Evolutionary conservation across 2,797 vertebrate species (phyloP).

Genomic region (Myotis vivesi): DNA sequence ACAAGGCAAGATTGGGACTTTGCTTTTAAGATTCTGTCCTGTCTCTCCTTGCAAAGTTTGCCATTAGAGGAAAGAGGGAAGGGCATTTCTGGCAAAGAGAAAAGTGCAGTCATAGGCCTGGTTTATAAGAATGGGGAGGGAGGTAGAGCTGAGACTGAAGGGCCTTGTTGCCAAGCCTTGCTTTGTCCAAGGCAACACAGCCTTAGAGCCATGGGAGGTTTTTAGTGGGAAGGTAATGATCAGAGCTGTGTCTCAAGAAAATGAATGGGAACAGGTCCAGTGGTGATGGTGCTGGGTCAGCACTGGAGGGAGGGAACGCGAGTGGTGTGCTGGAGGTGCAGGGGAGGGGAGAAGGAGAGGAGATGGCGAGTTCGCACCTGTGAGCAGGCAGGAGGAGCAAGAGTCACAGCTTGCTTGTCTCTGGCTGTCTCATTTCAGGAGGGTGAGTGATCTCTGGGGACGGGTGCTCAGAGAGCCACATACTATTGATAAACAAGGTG

Average conservation of each 20-base stretch:
- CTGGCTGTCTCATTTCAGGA: background rate
- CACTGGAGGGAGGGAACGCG: background rate
- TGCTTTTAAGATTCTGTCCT: background rate
- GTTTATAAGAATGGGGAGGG: background rate
- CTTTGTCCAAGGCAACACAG: background rate
- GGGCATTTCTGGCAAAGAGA: background rate
- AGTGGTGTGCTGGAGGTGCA: background rate
- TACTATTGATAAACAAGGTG: background rate
- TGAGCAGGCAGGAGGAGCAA: background rate
- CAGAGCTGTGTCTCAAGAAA: slow-evolving; percentile 1
- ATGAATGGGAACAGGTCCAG: background rate
- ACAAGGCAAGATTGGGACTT: background rate
- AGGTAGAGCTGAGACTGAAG: background rate
- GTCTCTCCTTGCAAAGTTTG: background rate
- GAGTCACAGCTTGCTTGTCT: background rate
- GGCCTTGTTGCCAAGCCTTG: background rate
- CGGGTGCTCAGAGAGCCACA: background rate
- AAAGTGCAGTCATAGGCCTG: background rate
- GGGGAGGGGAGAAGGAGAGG: background rate
- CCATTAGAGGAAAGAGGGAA: background rate
- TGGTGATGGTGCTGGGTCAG: background rate
- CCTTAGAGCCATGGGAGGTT: background rate
- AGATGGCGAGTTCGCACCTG: background rate
- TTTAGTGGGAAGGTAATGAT: background rate
- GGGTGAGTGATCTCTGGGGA: background rate